These are phyloP conservation scores for Luffia ferchaultella DNA, from an alignment of 2,888 invertebrate genomes.

Conservation along the genomic window DNA sequence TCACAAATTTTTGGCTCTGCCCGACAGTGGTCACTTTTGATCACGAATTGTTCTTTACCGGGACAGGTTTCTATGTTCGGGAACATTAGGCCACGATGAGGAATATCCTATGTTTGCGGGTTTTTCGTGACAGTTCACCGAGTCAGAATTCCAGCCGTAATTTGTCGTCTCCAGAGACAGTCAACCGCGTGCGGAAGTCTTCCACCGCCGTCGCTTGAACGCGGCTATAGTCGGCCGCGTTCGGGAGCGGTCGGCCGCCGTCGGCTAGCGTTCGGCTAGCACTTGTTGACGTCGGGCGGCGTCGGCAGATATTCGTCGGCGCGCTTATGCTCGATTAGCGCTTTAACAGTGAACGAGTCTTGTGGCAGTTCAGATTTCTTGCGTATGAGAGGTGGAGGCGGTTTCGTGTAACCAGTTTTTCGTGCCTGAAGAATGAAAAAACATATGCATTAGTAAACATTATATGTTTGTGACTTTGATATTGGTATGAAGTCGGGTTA, in stretches of 20 bases:
- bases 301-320: constrained; percentile 90
- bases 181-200: not conserved
- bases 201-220: constrained; percentile 4
- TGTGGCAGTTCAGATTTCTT: constrained; percentile 96
- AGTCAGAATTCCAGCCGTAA: not conserved
- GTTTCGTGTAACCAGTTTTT: constrained; percentile 68
- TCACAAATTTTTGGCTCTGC: too few relatives aligned
- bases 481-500: too few relatives aligned
- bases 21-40: too few relatives aligned
- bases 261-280: constrained; percentile 67
- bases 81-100: too few relatives aligned
- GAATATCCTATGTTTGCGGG: too few relatives aligned
- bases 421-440: constrained; percentile 62
- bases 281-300: constrained; percentile 86
- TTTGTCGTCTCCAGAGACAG: constrained; percentile 2
- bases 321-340: constrained; percentile 90
- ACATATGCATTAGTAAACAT: too few relatives aligned
- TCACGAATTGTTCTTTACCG: too few relatives aligned
- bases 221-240: constrained; percentile 1
- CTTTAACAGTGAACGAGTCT: constrained; percentile 90
- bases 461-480: too few relatives aligned
- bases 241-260: constrained; percentile 1
- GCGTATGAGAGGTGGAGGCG: constrained; percentile 88
- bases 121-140: not conserved
- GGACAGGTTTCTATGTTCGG: too few relatives aligned